Conservation (phyloP, 2,113 vertebrate genomes). For the Phoenicopterus ruber region DNA sequence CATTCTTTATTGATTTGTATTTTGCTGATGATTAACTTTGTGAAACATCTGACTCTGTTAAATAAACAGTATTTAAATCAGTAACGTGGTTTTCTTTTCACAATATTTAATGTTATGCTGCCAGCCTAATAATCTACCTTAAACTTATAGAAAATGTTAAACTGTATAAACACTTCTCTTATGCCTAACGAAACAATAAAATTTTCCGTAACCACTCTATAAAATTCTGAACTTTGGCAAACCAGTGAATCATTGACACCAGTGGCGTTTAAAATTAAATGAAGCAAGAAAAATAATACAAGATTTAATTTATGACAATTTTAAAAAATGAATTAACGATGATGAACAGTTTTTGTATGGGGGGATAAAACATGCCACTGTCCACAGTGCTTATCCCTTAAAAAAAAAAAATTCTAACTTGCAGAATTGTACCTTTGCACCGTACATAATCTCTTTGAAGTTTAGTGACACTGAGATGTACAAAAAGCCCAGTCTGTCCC, state of each 20-base stretch:
- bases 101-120: background rate
- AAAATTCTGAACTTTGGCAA: background rate
- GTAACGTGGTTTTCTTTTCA: background rate
- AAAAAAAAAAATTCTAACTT: background rate
- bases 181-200: background rate
- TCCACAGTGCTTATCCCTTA: background rate
- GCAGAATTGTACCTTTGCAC: background rate
- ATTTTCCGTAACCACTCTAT: background rate
- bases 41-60: background rate
- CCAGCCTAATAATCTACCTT: background rate
- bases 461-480: background rate
- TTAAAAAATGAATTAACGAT: background rate
- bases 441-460: background rate
- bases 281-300: background rate
- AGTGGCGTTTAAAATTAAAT: background rate
- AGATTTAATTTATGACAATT: background rate
- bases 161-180: background rate
- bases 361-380: background rate
- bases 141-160: background rate
- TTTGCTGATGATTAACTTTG: conserved; percentile 30
- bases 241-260: background rate
- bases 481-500: background rate
- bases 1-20: background rate
- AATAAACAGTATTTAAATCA: background rate
- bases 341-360: fast-evolving